Evolutionary conservation across 1,140 invertebrate genomes (phyloP).

Genomic region (Heliconius congener): DNA sequence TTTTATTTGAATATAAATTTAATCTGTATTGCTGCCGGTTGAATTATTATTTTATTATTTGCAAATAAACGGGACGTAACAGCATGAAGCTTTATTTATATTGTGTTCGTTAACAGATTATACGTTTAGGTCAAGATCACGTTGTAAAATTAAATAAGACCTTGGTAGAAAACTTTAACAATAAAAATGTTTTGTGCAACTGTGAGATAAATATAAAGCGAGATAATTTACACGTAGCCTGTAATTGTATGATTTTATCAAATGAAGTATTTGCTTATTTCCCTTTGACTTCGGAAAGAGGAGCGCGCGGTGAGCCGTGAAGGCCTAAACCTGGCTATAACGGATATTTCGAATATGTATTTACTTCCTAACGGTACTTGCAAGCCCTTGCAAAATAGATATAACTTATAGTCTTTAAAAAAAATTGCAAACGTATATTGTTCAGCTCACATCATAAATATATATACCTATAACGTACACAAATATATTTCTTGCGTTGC

Average conservation of each 20-base stretch:
- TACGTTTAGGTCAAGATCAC: background rate
- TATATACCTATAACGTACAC: no score
- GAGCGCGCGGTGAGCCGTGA: constrained; percentile 15
- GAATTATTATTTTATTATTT: no score
- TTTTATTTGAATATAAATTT: no score
- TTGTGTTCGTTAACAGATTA: background rate
- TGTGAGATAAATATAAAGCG: constrained; percentile 2
- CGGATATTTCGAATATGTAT: constrained; percentile 6
- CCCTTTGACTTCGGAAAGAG: constrained; percentile 12
- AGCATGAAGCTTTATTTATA: background rate
- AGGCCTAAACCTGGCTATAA: constrained; percentile 3
- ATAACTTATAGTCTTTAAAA: background rate
- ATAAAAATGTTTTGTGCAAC: constrained; percentile 3
- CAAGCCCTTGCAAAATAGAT: background rate
- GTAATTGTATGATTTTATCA: constrained; percentile 20
- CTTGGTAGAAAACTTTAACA: background rate
- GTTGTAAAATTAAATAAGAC: constrained; percentile 9
- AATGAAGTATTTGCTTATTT: background rate
- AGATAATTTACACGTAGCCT: constrained; percentile 1
- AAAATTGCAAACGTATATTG: no score
- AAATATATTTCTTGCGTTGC: background rate
- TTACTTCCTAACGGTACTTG: background rate
- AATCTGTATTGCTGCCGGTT: no score
- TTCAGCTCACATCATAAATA: no score
- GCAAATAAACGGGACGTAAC: no score